A percentile compares a stretch with the other conserved stretches of the same genome.
These are phyloP conservation scores for Paramormyrops hopkinsi DNA, from an alignment of 2,797 vertebrate species.

Conservation along the genomic window DNA sequence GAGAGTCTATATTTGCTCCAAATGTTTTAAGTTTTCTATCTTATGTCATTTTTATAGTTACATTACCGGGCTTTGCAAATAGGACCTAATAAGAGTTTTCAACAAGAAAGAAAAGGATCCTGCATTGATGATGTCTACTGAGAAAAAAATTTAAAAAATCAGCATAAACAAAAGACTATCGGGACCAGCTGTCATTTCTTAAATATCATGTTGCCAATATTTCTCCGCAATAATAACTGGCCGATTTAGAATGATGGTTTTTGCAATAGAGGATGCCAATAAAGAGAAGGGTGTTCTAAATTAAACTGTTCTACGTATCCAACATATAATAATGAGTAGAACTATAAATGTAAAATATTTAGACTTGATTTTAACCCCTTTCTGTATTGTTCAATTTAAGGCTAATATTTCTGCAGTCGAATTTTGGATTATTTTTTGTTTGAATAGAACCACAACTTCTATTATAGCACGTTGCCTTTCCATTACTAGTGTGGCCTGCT, in stretches of 20 bases:
- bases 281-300: conserved; percentile 35
- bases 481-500: background rate
- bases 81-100: background rate
- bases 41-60: background rate
- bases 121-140: conserved; percentile 42
- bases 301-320: conserved; percentile 32
- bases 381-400: background rate
- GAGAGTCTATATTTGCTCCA: background rate
- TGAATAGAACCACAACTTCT: background rate
- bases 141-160: conserved; percentile 42
- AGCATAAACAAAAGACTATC: conserved; percentile 57
- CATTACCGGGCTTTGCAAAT: background rate
- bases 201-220: conserved; percentile 41
- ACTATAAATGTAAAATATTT: background rate
- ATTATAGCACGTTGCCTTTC: background rate
- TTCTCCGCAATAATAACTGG: conserved; percentile 42
- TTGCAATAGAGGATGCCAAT: background rate
- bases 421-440: background rate
- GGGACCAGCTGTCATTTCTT: conserved; percentile 64
- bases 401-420: background rate
- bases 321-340: background rate
- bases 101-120: conserved; percentile 3
- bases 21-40: background rate
- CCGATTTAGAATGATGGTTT: conserved; percentile 27
- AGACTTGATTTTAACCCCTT: background rate